These are phyloP conservation scores for Enhydra lutris DNA, from an alignment of 2,113 vertebrate genomes.

Conservation along the genomic window DNA sequence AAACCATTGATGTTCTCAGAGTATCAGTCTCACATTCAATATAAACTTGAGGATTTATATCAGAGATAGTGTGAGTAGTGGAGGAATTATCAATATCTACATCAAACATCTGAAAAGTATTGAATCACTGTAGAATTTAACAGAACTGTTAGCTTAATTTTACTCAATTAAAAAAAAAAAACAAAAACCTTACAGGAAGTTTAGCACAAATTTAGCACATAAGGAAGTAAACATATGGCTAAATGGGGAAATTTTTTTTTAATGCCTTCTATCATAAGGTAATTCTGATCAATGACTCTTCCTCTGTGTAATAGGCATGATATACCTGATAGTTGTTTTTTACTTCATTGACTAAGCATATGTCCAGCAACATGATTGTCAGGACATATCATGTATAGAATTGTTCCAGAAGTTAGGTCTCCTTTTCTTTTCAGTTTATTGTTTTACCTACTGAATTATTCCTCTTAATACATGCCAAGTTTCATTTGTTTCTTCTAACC, in stretches of 20 bases:
- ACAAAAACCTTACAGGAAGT: background rate
- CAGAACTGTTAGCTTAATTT: background rate
- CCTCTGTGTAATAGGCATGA: background rate
- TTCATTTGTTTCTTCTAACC: background rate
- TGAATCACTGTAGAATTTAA: background rate
- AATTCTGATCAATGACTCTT: background rate
- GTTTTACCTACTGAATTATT: background rate
- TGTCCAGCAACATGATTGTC: background rate
- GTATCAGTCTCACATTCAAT: background rate
- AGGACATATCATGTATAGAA: background rate
- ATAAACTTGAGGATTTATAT: background rate
- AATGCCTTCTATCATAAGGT: background rate
- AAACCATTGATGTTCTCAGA: background rate
- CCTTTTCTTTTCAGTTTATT: background rate
- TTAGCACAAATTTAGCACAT: background rate
- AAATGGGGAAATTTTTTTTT: background rate
- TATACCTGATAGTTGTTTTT: background rate
- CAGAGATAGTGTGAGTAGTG: background rate
- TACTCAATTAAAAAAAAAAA: background rate
- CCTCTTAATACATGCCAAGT: background rate
- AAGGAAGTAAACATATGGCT: background rate
- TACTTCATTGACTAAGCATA: background rate
- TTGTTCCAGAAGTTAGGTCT: background rate
- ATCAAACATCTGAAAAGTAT: background rate
- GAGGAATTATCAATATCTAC: background rate